phyloP scores from a whole-genome alignment of 2,113 vertebrate species.

The Aix galericulata region DNA sequence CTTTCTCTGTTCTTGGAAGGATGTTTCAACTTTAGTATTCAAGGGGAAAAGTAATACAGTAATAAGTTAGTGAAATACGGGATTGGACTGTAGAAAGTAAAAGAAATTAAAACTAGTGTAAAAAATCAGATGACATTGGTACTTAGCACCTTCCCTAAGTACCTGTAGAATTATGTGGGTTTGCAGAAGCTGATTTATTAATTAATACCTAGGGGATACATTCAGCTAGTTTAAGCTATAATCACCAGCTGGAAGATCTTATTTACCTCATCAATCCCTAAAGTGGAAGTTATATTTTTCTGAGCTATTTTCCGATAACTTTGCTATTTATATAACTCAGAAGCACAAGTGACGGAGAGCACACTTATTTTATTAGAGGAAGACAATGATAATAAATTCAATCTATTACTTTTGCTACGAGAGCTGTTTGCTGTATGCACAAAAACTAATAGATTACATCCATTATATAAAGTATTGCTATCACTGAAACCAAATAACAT shows the following conservation, averaged over 20 bases:
- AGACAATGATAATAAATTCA: conserved; percentile 6
- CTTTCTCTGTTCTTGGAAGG: not conserved
- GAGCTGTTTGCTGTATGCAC: conserved; percentile 51
- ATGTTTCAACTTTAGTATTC: not conserved
- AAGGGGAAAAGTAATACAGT: not conserved
- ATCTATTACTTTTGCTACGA: conserved; percentile 44
- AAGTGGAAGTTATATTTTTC: conserved; percentile 62
- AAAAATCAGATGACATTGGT: not conserved
- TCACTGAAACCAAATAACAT: conserved; percentile 31
- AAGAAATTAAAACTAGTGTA: not conserved
- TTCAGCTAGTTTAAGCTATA: conserved; percentile 36
- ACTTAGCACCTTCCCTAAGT: conserved; percentile 11
- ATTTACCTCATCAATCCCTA: conserved; percentile 50
- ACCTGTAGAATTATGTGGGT: conserved; percentile 10
- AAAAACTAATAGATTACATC: conserved; percentile 46
- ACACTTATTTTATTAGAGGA: conserved; percentile 17
- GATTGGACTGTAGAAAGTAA: not conserved
- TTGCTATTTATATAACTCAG: conserved; percentile 56
- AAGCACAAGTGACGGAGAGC: conserved; percentile 39
- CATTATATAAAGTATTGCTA: conserved; percentile 28
- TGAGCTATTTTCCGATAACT: conserved; percentile 60
- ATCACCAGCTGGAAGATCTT: conserved; percentile 56
- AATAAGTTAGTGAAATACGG: not conserved
- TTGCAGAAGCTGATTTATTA: conserved; percentile 22
- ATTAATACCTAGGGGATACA: conserved; percentile 40